Base-by-base conservation (phyloP, 2,113 vertebrate genomes). In the Cheilinus undulatus region DNA sequence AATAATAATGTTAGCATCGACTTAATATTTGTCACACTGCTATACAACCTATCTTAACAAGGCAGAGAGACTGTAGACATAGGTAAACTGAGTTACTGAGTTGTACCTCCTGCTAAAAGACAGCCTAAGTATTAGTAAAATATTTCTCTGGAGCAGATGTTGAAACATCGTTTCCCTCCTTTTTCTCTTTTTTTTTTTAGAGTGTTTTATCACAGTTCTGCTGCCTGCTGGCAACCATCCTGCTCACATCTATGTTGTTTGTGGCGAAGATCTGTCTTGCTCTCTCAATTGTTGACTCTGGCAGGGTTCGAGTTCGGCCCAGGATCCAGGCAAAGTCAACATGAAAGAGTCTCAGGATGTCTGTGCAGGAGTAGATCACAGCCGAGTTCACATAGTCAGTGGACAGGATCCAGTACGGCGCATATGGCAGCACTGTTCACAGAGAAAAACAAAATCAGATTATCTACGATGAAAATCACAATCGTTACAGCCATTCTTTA, bases 341-440 rank as follows among this genome's bases (percentile, higher is more conserved):
- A 3, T 97, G 96, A 83, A 98, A 97, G 58, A 97, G 87, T 88
- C 94, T 91, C 69, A 97, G 71, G 73, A 97, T 74, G 22, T 94
- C 94, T 0, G 94, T 96, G 82, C 97, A 98, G 79, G 97, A 97
- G 71, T 98, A 98, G 14, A 97, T 93, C 23, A 97, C 86, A 0
- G 95, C 95, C 0, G 90, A 92, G 86, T 93, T 95, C 51, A 94
- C 93, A 0, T 98, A 98, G 91, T 98, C 96, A 0, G 97, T 98
- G 80, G 94, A 93, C 82, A 98, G 66, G 62, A 98, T 93, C 96
- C 96, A 97, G 90, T 98, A 97, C 0, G 96, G 96, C 17, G 95
- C 78, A 9, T 93, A 93, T 0, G 96, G 96, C 84, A 96, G 93
- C 69, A 95, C 96, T 98, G 88, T 56, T 38, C 32, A 65, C 10